phyloP scores from a whole-genome alignment of 2,113 vertebrate genomes.

The Mus musculus region DNA sequence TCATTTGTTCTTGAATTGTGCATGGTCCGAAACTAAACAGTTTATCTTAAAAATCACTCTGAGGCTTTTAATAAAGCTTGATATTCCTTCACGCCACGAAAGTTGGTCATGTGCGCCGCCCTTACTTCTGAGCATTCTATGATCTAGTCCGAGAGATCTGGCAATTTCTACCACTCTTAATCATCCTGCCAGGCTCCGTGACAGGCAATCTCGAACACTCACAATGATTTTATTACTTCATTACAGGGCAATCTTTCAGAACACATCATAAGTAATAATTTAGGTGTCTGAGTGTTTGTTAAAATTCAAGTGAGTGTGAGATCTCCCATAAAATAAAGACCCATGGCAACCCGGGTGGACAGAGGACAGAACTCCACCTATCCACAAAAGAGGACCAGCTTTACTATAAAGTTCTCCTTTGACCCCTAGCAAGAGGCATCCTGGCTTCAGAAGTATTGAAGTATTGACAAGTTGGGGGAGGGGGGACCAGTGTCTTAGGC shows the following conservation, averaged over 20 bases:
- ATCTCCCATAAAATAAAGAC: conserved; percentile 35
- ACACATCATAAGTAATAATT: conserved; percentile 57
- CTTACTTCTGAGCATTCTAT: conserved; percentile 11
- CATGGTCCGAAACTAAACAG: background rate
- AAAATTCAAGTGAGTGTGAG: conserved; percentile 51
- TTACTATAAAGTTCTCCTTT: background rate
- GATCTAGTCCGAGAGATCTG: conserved; percentile 34
- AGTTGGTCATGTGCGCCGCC: background rate
- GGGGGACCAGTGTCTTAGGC: background rate
- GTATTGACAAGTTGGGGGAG: background rate
- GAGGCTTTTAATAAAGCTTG: conserved; percentile 37
- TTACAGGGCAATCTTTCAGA: conserved; percentile 53
- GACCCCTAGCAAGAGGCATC: background rate
- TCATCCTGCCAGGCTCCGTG: conserved; percentile 23
- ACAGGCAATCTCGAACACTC: conserved; percentile 50
- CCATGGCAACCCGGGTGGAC: conserved; percentile 29
- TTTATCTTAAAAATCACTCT: conserved; percentile 45
- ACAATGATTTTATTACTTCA: conserved; percentile 62
- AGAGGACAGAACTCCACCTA: background rate
- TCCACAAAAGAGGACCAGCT: fast-evolving
- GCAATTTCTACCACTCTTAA: conserved; percentile 46
- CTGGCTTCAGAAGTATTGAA: background rate
- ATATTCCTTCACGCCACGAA: background rate
- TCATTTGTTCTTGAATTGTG: conserved; percentile 35
- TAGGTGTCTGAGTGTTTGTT: conserved; percentile 28